A percentile compares a stretch with the other conserved stretches of the same genome.
phyloP scores from a whole-genome alignment of 2,888 invertebrate genomes.

The Bedellia somnulentella region DNA sequence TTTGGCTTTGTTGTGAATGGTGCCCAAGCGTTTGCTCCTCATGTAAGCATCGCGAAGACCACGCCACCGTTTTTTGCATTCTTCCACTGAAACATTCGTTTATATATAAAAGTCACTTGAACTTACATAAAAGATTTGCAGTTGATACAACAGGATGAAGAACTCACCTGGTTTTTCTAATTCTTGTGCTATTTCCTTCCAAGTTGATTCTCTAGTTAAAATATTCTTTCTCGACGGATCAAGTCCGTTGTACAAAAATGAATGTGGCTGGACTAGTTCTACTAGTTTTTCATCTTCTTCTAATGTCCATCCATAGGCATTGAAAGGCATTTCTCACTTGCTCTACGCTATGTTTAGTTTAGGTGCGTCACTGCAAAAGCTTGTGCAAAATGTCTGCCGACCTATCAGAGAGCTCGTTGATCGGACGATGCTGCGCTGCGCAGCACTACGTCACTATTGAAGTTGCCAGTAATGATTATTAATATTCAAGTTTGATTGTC shows the following conservation, averaged over 20 bases:
- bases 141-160: not conserved
- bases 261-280: constrained; percentile 39
- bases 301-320: constrained; percentile 39
- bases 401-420: constrained; percentile 44
- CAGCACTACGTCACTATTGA: constrained; percentile 37
- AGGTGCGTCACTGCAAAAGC: too few species aligned
- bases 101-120: too few species aligned
- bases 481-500: too few species aligned
- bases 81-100: constrained; percentile 57
- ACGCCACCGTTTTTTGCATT: constrained; percentile 60
- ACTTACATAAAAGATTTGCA: too few species aligned
- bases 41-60: constrained; percentile 56
- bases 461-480: too few species aligned
- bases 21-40: constrained; percentile 42
- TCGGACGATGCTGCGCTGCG: constrained; percentile 34
- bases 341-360: constrained; percentile 10
- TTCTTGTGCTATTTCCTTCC: constrained; percentile 41
- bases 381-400: constrained; percentile 37
- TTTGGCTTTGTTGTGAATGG: constrained; percentile 33
- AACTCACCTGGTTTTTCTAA: constrained; percentile 37
- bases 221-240: constrained; percentile 45
- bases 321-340: constrained; percentile 37
- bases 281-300: constrained; percentile 41
- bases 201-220: constrained; percentile 37
- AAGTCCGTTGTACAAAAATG: constrained; percentile 32